Evolutionary conservation across 37 sponge, comb jelly and placozoan species (phyloP).

Genomic region (Lycopodina hypogea): DNA sequence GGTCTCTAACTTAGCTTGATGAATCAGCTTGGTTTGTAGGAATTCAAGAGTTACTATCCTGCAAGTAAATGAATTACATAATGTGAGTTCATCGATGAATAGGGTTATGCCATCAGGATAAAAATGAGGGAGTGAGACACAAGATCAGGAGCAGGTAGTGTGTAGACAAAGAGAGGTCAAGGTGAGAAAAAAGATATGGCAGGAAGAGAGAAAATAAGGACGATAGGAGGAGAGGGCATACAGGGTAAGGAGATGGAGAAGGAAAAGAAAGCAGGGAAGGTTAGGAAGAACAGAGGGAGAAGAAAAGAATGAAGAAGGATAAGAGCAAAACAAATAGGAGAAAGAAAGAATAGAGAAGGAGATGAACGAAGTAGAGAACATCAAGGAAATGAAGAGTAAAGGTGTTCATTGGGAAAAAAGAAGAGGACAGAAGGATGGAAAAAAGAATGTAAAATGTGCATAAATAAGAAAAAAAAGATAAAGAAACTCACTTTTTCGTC

Average conservation of each 20-base stretch:
- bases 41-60: constrained; percentile 70
- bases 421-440: background rate
- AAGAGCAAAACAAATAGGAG: too few species aligned
- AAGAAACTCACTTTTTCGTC: background rate
- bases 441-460: too few species aligned
- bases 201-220: too few species aligned
- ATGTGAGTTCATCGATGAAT: background rate
- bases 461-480: too few species aligned
- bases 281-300: too few species aligned
- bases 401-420: background rate
- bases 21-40: constrained; percentile 56
- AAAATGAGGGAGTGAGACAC: background rate
- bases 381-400: background rate
- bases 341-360: constrained; percentile 5
- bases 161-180: background rate
- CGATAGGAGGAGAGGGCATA: too few species aligned
- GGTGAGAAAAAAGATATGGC: too few species aligned
- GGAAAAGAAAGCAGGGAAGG: too few species aligned
- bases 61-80: background rate
- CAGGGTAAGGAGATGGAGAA: too few species aligned
- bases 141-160: background rate
- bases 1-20: constrained; percentile 55
- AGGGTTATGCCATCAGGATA: too few species aligned
- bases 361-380: background rate
- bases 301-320: too few species aligned